Base-by-base conservation (phyloP, 2,113 vertebrate genomes). In the Cynopterus brachyotis region DNA sequence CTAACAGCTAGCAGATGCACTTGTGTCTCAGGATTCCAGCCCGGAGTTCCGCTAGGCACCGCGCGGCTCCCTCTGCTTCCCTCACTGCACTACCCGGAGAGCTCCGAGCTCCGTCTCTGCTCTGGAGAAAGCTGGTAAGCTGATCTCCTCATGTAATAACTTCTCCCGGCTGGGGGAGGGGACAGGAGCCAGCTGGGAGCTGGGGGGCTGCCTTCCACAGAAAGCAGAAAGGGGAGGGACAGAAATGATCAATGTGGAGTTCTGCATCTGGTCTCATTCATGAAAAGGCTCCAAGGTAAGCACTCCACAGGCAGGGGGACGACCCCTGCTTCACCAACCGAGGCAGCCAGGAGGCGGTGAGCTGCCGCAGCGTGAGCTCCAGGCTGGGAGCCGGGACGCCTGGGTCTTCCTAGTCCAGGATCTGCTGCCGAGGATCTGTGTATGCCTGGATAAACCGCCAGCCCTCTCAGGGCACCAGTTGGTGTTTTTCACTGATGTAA, bases 81-180 rank as follows among this genome's bases (percentile, higher is more conserved):
- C 91, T 96, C 97, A 85, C 94, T 81, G 86, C 59, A 95, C 97
- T 97, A 91, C 97, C 98, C 96, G 89, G 97, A 96, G 98, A 96
- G 98, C 98, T 98, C 97, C 96, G 98, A 98, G 98, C 98, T 97
- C 98, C 98, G 99, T 98, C 98, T 97, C 98, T 91, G 98, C 98
- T 98, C 98, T 95, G 98, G 95, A 98, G 98, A 98, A 98, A 98
- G 98, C 99, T 98, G 99, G 99, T 99, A 99, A 99, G 99, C 98
- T 99, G 99, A 99, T 99, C 99, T 98, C 98, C 98, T 98, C 98
- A 98, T 98, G 98, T 98, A 99, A 98, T 99, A 98, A 98, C 98
- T 98, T 98, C 98, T 99, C 98, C 97, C 97, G 89, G 98, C 98
- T 98, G 98, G 98, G 98, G 98, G 98, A 98, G 98, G 98, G 98